Percentiles rank a stretch among this genome's conserved stretches.
Evolutionary conservation across 2,797 vertebrate species (phyloP).

Genomic region (Ctenopoma kingsleyae): DNA sequence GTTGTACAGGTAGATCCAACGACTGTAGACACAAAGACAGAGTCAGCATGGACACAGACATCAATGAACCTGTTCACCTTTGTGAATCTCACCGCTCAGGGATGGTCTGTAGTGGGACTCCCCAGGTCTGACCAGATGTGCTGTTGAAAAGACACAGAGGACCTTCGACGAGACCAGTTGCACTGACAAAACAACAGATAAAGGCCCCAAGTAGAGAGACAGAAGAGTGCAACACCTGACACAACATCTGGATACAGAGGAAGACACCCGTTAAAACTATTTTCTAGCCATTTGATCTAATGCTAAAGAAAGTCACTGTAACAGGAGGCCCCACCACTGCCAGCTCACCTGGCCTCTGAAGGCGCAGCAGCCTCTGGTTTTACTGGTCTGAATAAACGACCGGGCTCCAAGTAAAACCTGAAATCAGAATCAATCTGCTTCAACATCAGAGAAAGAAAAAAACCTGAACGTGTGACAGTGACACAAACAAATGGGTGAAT

Average conservation of each 20-base stretch:
- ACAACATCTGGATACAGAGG: constrained; percentile 2
- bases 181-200: constrained; percentile 68
- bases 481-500: no score
- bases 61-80: not conserved
- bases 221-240: constrained; percentile 50
- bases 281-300: no score
- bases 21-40: constrained; percentile 40
- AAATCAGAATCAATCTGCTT: constrained; percentile 1
- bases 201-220: constrained; percentile 63
- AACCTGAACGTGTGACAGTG: no score
- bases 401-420: constrained; percentile 79
- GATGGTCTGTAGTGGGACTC: constrained; percentile 61
- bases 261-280: not conserved
- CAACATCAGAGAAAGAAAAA: no score
- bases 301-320: not conserved
- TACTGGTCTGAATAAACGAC: constrained; percentile 63
- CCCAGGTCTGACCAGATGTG: constrained; percentile 72
- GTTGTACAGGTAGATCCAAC: constrained; percentile 74
- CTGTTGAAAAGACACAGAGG: constrained; percentile 80
- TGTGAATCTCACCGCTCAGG: constrained; percentile 58
- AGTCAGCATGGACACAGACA: not conserved
- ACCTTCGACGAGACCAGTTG: constrained; percentile 71
- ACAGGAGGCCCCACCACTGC: rapidly evolving
- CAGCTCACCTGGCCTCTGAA: constrained; percentile 78
- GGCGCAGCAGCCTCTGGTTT: constrained; percentile 74